A percentile compares a stretch with the other conserved stretches of the same genome.
Conservation (phyloP, 1,140 invertebrate genomes). For the Ceratitis capitata region DNA sequence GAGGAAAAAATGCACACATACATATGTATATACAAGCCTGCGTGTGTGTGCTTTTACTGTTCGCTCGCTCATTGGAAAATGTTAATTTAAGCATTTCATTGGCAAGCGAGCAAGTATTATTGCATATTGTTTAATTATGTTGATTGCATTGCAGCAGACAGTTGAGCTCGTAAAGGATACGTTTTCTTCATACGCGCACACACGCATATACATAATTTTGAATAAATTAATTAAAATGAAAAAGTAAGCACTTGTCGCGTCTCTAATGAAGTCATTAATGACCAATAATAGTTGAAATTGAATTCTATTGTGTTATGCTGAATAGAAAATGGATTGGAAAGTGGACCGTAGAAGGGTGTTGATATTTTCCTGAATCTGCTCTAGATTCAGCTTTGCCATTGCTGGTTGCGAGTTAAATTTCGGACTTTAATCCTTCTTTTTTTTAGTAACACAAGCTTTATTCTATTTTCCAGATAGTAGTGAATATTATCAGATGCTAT, state of each 20-base stretch:
- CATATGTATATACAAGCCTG: neutral
- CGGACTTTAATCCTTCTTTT: too few species aligned
- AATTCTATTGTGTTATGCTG: too few species aligned
- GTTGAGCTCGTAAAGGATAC: neutral
- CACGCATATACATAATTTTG: neutral
- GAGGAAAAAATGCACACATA: neutral
- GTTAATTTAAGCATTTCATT: neutral
- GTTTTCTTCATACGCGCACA: neutral
- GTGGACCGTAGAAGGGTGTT: too few species aligned
- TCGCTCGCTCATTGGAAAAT: neutral
- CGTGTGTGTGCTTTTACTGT: neutral
- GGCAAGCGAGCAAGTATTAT: neutral
- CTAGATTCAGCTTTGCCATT: too few species aligned
- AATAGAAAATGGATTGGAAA: too few species aligned
- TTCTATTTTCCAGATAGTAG: too few species aligned
- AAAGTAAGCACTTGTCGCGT: neutral
- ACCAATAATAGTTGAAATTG: too few species aligned
- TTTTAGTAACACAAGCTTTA: too few species aligned
- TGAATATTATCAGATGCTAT: too few species aligned
- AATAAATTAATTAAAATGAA: neutral
- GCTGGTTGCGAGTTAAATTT: too few species aligned
- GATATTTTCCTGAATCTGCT: too few species aligned
- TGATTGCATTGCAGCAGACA: constrained; percentile 17
- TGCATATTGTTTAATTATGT: constrained; percentile 21
- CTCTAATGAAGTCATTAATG: neutral